Evolutionary conservation across 2,797 vertebrate genomes (phyloP).

Genomic region (Apogon talboti): DNA sequence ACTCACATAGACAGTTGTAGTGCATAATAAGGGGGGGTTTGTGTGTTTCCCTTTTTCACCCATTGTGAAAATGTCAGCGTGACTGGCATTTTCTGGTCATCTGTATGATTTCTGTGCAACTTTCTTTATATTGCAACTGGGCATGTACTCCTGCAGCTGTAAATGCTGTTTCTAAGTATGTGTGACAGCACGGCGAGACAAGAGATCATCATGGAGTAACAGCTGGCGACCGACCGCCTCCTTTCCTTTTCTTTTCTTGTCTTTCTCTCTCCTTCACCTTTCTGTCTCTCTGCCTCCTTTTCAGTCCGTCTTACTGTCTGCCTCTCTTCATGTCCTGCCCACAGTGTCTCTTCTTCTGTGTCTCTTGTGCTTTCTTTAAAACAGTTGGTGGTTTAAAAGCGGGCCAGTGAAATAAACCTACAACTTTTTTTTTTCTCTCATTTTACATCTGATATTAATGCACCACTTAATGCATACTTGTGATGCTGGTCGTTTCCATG

Average conservation of each 20-base stretch:
- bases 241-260: constrained; percentile 31
- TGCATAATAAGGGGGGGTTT: neutral
- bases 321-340: constrained; percentile 43
- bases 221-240: constrained; percentile 49
- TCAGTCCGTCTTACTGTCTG: constrained; percentile 37
- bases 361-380: constrained; percentile 49
- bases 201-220: constrained; percentile 58
- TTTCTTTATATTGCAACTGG: neutral
- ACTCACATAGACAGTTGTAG: constrained; percentile 1
- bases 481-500: constrained; percentile 50
- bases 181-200: constrained; percentile 40
- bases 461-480: constrained; percentile 28
- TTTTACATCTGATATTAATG: constrained; percentile 2
- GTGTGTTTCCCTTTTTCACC: constrained; percentile 3
- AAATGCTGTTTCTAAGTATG: constrained; percentile 37
- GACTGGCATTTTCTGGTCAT: constrained; percentile 33
- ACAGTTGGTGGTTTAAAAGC: constrained; percentile 43
- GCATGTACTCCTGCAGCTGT: constrained; percentile 21
- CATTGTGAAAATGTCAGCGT: constrained; percentile 8
- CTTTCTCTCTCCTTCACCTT: constrained; percentile 4
- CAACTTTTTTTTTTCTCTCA: constrained; percentile 38
- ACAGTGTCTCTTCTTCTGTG: constrained; percentile 27
- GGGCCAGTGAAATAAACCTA: constrained; percentile 36
- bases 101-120: constrained; percentile 7
- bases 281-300: constrained; percentile 26